A percentile compares a stretch with the other conserved stretches of the same genome.
phyloP scores from a whole-genome alignment of 1,140 invertebrate species.

The Aphelenchoides fujianensis region DNA sequence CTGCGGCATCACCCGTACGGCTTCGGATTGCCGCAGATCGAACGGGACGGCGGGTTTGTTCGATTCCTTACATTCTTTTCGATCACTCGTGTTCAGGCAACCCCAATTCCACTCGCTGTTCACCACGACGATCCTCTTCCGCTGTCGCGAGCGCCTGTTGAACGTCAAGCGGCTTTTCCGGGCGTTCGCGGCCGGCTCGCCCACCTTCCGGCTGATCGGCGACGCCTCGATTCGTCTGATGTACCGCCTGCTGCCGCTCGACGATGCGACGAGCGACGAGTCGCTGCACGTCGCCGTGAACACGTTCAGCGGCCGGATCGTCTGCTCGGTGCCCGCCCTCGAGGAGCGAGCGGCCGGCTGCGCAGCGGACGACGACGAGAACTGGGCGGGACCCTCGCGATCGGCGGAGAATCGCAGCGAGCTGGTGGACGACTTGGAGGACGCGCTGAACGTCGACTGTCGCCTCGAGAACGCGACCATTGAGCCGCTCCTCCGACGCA shows the following conservation, averaged over 20 bases:
- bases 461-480: neutral
- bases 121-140: neutral
- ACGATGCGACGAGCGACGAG: neutral
- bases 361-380: neutral
- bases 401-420: neutral
- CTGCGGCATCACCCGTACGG: neutral
- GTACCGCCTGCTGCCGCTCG: neutral
- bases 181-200: neutral
- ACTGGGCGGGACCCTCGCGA: too few relatives aligned
- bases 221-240: neutral
- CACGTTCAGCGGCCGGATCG: neutral
- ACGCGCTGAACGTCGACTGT: neutral
- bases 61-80: neutral
- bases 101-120: neutral
- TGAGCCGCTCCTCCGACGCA: neutral
- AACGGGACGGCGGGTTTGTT: neutral
- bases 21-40: neutral
- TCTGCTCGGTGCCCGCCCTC: neutral
- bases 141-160: neutral
- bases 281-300: neutral
- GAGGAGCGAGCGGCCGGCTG: neutral
- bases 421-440: neutral
- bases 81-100: neutral
- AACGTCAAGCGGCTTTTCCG: neutral
- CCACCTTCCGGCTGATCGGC: neutral